These are phyloP conservation scores for Opisthocomus hoazin DNA, from an alignment of 2,113 vertebrate genomes.

Conservation along the genomic window DNA sequence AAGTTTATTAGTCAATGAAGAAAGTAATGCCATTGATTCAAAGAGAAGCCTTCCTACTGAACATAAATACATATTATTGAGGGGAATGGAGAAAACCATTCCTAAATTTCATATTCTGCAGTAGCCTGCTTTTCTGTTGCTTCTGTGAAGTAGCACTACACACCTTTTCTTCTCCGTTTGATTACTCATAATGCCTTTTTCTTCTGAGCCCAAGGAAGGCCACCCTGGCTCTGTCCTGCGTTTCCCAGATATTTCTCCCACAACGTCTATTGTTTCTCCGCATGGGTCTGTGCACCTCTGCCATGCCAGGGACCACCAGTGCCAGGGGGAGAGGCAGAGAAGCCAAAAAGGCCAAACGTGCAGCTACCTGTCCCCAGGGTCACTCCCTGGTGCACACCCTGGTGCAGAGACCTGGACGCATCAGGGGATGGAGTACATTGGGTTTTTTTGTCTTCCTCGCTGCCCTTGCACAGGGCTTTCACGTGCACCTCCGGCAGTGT, in stretches of 20 bases:
- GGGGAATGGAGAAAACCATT: not conserved
- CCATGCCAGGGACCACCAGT: not conserved
- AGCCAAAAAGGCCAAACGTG: not conserved
- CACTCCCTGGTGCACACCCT: no score
- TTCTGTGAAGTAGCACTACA: conserved; percentile 7
- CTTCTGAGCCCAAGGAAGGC: not conserved
- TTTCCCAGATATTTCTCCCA: not conserved
- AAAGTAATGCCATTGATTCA: not conserved
- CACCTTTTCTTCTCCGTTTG: not conserved
- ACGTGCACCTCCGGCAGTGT: rapidly evolving
- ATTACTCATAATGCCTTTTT: not conserved
- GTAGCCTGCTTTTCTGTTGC: not conserved
- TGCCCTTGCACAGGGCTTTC: not conserved
- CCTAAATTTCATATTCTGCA: conserved; percentile 20
- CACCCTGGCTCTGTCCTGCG: not conserved
- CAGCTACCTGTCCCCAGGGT: not conserved
- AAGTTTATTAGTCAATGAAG: not conserved
- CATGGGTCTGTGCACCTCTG: rapidly evolving
- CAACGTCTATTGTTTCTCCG: not conserved
- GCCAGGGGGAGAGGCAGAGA: not conserved
- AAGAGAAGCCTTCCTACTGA: not conserved
- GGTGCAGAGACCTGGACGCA: not conserved
- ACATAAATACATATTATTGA: not conserved
- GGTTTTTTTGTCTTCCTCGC: not conserved
- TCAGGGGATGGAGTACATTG: rapidly evolving